phyloP scores from a whole-genome alignment of 2,797 vertebrate species.

The Enteromius unitaeniatus region DNA sequence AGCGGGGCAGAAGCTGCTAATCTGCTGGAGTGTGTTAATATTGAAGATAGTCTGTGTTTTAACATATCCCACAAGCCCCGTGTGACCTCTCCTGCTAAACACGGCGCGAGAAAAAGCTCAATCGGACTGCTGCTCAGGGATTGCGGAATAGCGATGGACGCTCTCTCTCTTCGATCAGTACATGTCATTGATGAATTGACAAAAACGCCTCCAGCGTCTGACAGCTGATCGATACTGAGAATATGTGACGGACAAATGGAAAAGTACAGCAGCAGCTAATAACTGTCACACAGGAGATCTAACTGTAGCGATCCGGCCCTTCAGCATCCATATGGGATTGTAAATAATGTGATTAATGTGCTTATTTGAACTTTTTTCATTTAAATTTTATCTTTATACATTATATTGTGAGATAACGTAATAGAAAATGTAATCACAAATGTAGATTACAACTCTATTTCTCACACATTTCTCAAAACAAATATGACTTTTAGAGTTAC shows the following conservation, averaged over 20 bases:
- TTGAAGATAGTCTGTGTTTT: constrained; percentile 59
- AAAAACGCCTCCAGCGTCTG: constrained; percentile 25
- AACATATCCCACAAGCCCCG: constrained; percentile 8
- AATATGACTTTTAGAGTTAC: background rate
- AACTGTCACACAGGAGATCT: constrained; percentile 39
- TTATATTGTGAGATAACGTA: background rate
- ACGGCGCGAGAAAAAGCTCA: constrained; percentile 54
- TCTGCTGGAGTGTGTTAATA: constrained; percentile 75
- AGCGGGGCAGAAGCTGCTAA: constrained; percentile 48
- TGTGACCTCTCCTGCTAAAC: constrained; percentile 29
- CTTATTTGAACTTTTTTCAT: background rate
- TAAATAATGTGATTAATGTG: background rate
- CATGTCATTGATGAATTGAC: constrained; percentile 49
- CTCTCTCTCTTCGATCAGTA: background rate
- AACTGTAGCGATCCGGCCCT: background rate
- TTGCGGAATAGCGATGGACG: background rate
- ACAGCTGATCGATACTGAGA: constrained; percentile 51
- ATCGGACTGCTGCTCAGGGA: background rate
- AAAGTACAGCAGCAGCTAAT: constrained; percentile 54
- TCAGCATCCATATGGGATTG: background rate
- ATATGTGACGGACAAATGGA: constrained; percentile 54
- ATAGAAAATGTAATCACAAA: background rate
- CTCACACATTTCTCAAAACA: background rate
- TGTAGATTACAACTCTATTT: no score
- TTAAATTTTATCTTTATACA: background rate